Conservation (phyloP, 1,140 invertebrate species). For the Anthonomus grandis region DNA sequence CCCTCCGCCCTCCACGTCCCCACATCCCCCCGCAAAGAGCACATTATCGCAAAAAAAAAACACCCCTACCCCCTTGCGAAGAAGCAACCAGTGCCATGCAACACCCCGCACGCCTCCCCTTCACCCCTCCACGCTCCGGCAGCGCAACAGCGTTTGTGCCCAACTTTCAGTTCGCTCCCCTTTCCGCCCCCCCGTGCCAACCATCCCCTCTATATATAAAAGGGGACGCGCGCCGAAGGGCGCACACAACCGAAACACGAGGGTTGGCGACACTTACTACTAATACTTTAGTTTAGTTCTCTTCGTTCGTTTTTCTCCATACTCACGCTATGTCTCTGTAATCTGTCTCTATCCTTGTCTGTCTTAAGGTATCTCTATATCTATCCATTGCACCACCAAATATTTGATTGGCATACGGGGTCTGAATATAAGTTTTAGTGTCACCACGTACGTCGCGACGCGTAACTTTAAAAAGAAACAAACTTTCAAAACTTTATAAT, state of each 20-base stretch:
- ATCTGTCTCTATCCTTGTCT: slow-evolving; percentile 9
- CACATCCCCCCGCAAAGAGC: no score
- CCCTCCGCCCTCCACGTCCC: no score
- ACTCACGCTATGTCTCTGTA: slow-evolving; percentile 19
- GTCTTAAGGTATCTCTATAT: slow-evolving; percentile 1
- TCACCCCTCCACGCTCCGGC: slow-evolving; percentile 6
- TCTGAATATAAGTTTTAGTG: not conserved
- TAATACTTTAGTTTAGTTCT: slow-evolving; percentile 30
- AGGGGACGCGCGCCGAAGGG: slow-evolving; percentile 7
- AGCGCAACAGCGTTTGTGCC: slow-evolving; percentile 18
- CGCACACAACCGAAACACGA: slow-evolving; percentile 29
- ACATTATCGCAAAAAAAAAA: slow-evolving; percentile 6
- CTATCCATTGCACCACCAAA: no score
- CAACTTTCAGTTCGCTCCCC: slow-evolving; percentile 16
- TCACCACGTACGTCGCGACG: not conserved
- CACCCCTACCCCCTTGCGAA: slow-evolving; percentile 14
- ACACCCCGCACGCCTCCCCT: slow-evolving; percentile 8
- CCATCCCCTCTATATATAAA: slow-evolving; percentile 21
- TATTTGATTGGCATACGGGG: no score
- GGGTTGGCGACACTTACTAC: slow-evolving; percentile 26
- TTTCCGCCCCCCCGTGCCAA: slow-evolving; percentile 10
- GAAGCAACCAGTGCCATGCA: slow-evolving; percentile 30
- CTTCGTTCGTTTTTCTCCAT: slow-evolving; percentile 18
- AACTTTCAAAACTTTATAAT: no score
- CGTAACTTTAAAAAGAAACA: slow-evolving; percentile 1